Base-by-base conservation (phyloP, 2,113 vertebrate species). In the Grus americana region DNA sequence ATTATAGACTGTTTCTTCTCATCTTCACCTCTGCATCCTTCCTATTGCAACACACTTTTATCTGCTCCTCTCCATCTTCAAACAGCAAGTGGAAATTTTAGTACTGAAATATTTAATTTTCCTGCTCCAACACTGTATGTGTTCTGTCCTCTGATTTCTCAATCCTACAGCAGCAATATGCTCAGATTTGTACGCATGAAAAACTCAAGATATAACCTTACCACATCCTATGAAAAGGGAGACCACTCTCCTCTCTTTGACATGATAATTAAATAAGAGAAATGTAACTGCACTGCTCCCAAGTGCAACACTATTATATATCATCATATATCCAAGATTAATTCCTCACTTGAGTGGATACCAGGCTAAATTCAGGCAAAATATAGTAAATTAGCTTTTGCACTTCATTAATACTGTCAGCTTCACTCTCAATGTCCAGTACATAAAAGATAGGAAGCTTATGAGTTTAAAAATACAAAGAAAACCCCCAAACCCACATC, bases 361-460 rank as follows among this genome's bases (percentile, higher is more conserved):
- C 47, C 21, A 91, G 73, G 54, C 82, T 87, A 92, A 96, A 93
- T 79, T 95, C 86, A 91, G 78, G 91, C 62, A 81, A 93, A 96
- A 89, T 79, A 83, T 5, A 94, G 54, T 84, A 94, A 95, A 95
- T 95, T 80, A 96, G n/a, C 55, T 95, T 95, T 93, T 86, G 59
- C 83, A 89, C 91, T 92, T 95, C 79, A 96, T 97, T 97, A 95
- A 96, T 88, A 74, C 67, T 74, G 86, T 47, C 93, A 93, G 65
- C 20, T 92, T 70, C 46, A 44, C 22, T 74, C 40, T 73, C 52
- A 22, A 22, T 23, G 54, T 73, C 72, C 61, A 91, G 36, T 50
- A 73, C 36, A 50, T 67, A 72, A 65, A 57, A 86, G 67, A 79
- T 2, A 40, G 11, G n/a, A 65, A 89, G 46, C 17, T 66, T 70